Evolutionary conservation across 2,888 invertebrate species (phyloP).

Genomic region (Sinhomidia bicolor): DNA sequence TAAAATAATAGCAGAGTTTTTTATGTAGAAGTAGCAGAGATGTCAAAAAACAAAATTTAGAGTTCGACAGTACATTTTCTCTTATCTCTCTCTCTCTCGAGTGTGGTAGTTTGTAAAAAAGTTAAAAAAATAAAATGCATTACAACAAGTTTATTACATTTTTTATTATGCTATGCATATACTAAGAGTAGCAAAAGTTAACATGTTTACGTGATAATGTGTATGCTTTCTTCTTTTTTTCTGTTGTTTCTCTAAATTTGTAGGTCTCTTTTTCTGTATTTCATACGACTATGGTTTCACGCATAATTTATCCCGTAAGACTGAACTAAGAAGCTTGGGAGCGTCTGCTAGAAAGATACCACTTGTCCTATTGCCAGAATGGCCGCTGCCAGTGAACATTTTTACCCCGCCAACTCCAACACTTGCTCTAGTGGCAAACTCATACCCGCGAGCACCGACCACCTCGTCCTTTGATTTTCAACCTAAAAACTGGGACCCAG

Average conservation of each 20-base stretch:
- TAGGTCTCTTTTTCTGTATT: constrained; percentile 79
- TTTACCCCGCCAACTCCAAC: constrained; percentile 77
- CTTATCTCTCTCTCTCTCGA: too few relatives aligned
- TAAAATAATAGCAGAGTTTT: too few relatives aligned
- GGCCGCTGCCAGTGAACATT: constrained; percentile 79
- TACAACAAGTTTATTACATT: too few relatives aligned
- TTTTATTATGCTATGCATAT: too few relatives aligned
- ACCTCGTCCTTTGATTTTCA: constrained; percentile 77
- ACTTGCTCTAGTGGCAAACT: constrained; percentile 78
- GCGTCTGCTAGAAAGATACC: constrained; percentile 69
- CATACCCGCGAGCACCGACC: constrained; percentile 75
- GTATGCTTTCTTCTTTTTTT: too few relatives aligned
- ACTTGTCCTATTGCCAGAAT: constrained; percentile 78
- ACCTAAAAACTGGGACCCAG: constrained; percentile 76
- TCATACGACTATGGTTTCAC: constrained; percentile 79
- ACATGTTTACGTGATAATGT: too few relatives aligned
- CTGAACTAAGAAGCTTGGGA: constrained; percentile 69
- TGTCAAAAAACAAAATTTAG: too few relatives aligned
- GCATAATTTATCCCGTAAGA: constrained; percentile 79
- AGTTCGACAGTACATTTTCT: too few relatives aligned
- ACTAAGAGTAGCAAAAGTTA: too few relatives aligned
- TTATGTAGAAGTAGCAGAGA: too few relatives aligned
- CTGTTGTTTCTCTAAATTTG: constrained; percentile 31
- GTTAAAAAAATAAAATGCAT: too few relatives aligned
- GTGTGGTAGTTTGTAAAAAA: too few relatives aligned